phyloP scores from a whole-genome alignment of 2,888 invertebrate species.

The Steinernema carpocapsae region DNA sequence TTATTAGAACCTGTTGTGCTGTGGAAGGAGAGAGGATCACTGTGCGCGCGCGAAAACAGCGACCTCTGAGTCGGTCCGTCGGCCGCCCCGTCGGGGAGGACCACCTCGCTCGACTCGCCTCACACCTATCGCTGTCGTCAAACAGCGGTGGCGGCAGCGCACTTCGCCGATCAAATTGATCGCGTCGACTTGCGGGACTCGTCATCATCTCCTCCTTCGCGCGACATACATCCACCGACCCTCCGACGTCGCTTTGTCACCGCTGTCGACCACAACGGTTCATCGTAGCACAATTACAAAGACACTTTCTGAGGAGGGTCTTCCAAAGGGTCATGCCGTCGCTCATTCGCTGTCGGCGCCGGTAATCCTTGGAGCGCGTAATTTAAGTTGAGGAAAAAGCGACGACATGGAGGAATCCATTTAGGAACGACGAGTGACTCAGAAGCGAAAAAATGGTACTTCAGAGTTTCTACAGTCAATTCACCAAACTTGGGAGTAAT shows the following conservation, averaged over 20 bases:
- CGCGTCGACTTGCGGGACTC: neutral
- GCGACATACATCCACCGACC: slow-evolving; percentile 28
- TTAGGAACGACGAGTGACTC: no score
- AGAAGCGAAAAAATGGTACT: no score
- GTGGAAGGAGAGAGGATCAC: neutral
- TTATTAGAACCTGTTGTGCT: slow-evolving; percentile 19
- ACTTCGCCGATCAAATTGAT: neutral
- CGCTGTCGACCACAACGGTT: slow-evolving; percentile 17
- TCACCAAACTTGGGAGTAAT: no score
- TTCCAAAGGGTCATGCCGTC: neutral
- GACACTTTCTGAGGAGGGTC: neutral
- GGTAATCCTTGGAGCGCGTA: no score
- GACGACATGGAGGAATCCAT: no score
- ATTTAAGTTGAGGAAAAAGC: no score
- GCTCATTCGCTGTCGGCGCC: no score
- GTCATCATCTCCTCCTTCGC: slow-evolving; percentile 8
- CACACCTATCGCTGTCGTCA: slow-evolving; percentile 25
- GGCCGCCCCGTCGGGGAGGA: neutral
- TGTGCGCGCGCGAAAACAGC: slow-evolving; percentile 8
- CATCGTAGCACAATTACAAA: slow-evolving; percentile 9
- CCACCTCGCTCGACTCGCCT: neutral
- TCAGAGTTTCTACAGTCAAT: no score
- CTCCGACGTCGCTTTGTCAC: neutral
- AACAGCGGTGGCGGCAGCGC: neutral
- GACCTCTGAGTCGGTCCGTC: neutral